Evolutionary conservation across 2,797 vertebrate species (phyloP).

Genomic region (Oryzias sinensis): DNA sequence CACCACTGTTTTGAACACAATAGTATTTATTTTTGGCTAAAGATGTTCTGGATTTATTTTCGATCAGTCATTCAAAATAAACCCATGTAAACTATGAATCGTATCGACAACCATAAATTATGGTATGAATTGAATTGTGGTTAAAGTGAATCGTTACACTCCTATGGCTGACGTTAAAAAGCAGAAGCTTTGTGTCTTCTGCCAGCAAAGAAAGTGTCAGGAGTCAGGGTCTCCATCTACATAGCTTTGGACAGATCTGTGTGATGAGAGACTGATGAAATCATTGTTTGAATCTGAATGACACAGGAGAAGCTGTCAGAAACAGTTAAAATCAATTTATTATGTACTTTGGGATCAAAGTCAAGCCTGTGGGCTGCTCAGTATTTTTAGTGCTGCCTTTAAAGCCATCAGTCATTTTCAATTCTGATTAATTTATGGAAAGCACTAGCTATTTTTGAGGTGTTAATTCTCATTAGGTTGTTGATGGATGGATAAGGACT

Average conservation of each 20-base stretch:
- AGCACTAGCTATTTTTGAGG: constrained; percentile 61
- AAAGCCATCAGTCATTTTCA: constrained; percentile 71
- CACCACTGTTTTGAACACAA: too few species aligned
- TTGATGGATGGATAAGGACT: constrained; percentile 51
- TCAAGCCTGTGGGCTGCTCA: constrained; percentile 62
- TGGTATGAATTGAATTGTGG: too few species aligned
- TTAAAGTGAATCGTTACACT: too few species aligned
- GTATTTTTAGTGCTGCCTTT: constrained; percentile 69
- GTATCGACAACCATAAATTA: too few species aligned
- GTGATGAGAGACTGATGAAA: constrained; percentile 69
- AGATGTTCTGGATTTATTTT: too few species aligned
- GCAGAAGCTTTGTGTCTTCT: constrained; percentile 40
- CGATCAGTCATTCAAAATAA: too few species aligned
- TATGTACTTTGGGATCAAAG: constrained; percentile 70
- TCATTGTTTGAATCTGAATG: constrained; percentile 70
- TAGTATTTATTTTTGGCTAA: too few species aligned
- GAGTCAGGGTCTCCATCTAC: constrained; percentile 54
- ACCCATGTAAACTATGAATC: too few species aligned
- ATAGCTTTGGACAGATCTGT: constrained; percentile 59
- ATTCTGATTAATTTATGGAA: constrained; percentile 68
- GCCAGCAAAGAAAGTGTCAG: constrained; percentile 46
- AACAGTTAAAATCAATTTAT: constrained; percentile 68
- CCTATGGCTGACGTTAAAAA: constrained; percentile 2
- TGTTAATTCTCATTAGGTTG: constrained; percentile 64
- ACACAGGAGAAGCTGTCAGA: constrained; percentile 67